Evolutionary conservation across 1,140 invertebrate species (phyloP), one percentile per base, ranked within the genome.

Genomic region (Anastatus disparis): DNA sequence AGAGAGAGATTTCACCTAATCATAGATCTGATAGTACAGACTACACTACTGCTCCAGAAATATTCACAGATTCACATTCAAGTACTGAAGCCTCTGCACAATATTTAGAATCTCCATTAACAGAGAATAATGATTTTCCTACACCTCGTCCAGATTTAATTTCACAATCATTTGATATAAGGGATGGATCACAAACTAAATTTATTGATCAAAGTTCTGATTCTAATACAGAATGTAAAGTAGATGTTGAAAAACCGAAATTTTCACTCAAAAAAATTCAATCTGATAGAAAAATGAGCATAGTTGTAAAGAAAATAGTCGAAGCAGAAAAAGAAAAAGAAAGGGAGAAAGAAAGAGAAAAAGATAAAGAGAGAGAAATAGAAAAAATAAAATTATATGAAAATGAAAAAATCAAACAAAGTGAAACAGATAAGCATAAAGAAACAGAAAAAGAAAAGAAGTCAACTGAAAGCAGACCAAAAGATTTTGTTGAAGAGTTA

Each of bases 131-230:
- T 48, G 81, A 84, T 61, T n/a, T n/a, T n/a, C 82, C 81, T 38
- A 75, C 76, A 0, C 74, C 78, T 12, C 77, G 75, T 56, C 77
- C 78, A 0, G 83, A 86, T 72, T 73, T 81, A 55, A 83, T 84
- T 48, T 53, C 73, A 38, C 73, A 75, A 44, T 44, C 59, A 10
- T 71, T 75, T 29, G 72, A 68, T 29, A 72, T 74, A 6, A 17
- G 84, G 76, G 58, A 77, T 80, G 10, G 79, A 82, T 40, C 77
- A 17, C 68, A 72, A 7, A 80, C 81, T 0, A 78, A 74, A 63
- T 84, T 82, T 27, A 85, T 84, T 56, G 84, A 85, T 73, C 82
- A 85, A 62, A 86, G 80, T 75, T 83, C 82, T 1, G 71, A 71
- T 10, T 40, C 53, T 13, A 71, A 71, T 27, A 22, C 35, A 20